Evolutionary conservation across 2,888 invertebrate species (phyloP).

Genomic region (Drosophila cracens): DNA sequence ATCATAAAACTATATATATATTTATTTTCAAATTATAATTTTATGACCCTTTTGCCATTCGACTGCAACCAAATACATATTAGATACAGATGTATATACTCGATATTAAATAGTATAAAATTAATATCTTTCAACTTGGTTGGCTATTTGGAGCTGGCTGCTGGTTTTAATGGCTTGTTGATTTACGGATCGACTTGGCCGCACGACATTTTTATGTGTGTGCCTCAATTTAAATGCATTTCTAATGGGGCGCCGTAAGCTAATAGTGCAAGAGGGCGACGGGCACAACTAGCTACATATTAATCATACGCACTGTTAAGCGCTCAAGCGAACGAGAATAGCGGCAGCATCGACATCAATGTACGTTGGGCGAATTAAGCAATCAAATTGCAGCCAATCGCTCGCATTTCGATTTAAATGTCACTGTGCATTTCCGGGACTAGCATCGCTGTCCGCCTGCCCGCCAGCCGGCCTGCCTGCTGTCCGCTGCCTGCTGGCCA

Average conservation of each 20-base stretch:
- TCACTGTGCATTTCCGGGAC: constrained; percentile 73
- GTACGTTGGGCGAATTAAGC: constrained; percentile 48
- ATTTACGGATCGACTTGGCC: constrained; percentile 61
- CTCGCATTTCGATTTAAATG: constrained; percentile 63
- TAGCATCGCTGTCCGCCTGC: constrained; percentile 6
- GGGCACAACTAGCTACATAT: constrained; percentile 48
- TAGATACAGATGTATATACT: constrained; percentile 22
- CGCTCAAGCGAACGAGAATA: constrained; percentile 21
- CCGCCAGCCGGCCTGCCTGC: not conserved
- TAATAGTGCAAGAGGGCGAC: constrained; percentile 33
- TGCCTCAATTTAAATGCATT: constrained; percentile 72
- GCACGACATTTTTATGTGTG: constrained; percentile 69
- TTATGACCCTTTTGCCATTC: constrained; percentile 43
- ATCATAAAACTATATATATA: not conserved
- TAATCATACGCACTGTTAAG: constrained; percentile 72
- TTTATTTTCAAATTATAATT: constrained; percentile 42
- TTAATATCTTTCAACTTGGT: constrained; percentile 45
- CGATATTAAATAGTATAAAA: constrained; percentile 40
- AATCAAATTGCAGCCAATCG: constrained; percentile 58
- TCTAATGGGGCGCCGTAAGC: constrained; percentile 54
- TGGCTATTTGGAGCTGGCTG: constrained; percentile 14
- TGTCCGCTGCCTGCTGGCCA: not conserved
- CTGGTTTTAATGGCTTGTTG: constrained; percentile 65
- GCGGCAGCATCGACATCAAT: constrained; percentile 17
- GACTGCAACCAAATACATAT: constrained; percentile 31